Base-by-base conservation (phyloP, 2,888 invertebrate genomes). In the Hesperia comma region DNA sequence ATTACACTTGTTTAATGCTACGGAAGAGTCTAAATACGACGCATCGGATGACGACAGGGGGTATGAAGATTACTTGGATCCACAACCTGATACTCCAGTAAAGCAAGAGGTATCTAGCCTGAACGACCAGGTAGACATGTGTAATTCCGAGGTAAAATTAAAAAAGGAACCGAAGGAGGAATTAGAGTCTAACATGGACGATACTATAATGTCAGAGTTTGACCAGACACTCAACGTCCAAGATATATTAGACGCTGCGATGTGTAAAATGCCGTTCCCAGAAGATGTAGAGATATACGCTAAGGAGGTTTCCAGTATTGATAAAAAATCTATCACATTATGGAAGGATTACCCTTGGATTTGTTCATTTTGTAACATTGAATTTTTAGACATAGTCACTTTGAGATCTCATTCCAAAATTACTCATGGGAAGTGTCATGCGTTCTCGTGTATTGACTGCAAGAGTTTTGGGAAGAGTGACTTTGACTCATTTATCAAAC, bases 391-490 rank as follows among this genome's bases (percentile, higher is more conserved):
- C 60, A 72, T 90, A 21, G 82, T 81, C 0, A 87, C 82, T 54
- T 82, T 96, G 41, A 85, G 95, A 63, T 91, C 94, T 1, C 96
- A 96, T 77, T 94, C 94, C 56, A 93, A 93, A 70, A 85, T 90
- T 7, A 93, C 94, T 0, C 96, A 96, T 74, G 94, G 94, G 54
- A 94, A 95, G 74, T 93, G 94, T 70, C 90, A 94, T 0, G 94
- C 94, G 6, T 95, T 95, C 75, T 92, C 93, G 76, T 96, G 96
- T 78, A 93, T 94, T 19, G 95, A 95, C 75, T 96, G 96, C 78
- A 94, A 94, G 64, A 74, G 72, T 0, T 72, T 67, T 54, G 94
- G 94, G 73, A 92, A 94, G 14, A 93, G 94, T 53, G 94, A 94
- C 21, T 66, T 66, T 19, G 54, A 54, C 43, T 60, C 66, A 3